Evolutionary conservation across 2,113 vertebrate genomes (phyloP).

Genomic region (Vulpes ferrilata): DNA sequence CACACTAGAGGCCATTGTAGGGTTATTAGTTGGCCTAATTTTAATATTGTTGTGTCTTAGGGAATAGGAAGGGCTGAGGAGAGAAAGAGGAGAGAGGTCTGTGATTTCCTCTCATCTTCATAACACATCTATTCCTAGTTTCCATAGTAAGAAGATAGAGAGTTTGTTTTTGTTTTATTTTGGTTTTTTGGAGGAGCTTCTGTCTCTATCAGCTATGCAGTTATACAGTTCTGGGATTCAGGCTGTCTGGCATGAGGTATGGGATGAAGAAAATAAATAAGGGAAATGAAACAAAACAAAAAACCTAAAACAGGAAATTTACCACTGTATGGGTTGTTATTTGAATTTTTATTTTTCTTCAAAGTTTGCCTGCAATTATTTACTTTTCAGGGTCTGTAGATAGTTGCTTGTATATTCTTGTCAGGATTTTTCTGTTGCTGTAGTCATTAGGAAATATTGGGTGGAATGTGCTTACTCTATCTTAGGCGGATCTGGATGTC

Average conservation of each 20-base stretch:
- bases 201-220: background rate
- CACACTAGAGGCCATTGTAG: background rate
- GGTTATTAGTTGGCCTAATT: background rate
- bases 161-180: background rate
- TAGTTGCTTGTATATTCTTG: background rate
- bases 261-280: background rate
- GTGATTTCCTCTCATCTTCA: background rate
- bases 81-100: background rate
- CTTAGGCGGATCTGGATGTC: background rate
- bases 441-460: background rate
- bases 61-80: background rate
- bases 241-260: background rate
- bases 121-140: background rate
- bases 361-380: background rate
- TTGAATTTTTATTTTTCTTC: background rate
- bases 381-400: background rate
- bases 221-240: background rate
- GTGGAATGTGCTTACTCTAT: background rate
- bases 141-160: background rate
- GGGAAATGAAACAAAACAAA: background rate
- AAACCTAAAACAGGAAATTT: background rate
- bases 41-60: background rate
- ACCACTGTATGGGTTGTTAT: background rate
- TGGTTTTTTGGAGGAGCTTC: background rate
- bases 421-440: background rate